Evolutionary conservation across 2,797 vertebrate genomes (phyloP).

Genomic region (Tamandua tetradactyla): DNA sequence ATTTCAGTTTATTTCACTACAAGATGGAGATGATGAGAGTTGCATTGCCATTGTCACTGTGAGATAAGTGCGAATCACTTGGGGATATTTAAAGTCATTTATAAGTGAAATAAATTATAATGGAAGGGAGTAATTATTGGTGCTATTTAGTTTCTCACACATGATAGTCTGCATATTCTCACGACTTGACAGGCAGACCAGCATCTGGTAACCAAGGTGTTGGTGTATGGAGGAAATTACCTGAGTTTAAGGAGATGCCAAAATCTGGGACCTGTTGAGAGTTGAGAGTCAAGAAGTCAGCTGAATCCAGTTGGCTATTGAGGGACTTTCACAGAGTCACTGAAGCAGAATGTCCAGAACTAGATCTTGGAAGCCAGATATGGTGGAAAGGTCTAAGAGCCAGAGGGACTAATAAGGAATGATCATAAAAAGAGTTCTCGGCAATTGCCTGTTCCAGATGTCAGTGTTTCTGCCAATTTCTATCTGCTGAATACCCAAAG

Average conservation of each 20-base stretch:
- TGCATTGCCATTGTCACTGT: neutral
- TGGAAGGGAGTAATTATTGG: neutral
- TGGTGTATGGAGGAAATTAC: neutral
- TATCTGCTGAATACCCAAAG: neutral
- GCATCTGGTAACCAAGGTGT: neutral
- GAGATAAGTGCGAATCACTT: neutral
- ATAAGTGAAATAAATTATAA: constrained; percentile 4
- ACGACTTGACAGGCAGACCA: neutral
- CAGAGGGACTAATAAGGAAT: neutral
- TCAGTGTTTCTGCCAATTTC: neutral
- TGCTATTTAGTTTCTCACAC: neutral
- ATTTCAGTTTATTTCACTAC: constrained; percentile 39
- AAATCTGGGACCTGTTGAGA: neutral
- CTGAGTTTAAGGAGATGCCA: neutral
- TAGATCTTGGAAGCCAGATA: constrained; percentile 2
- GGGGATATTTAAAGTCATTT: neutral
- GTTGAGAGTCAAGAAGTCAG: neutral
- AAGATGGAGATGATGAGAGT: constrained; percentile 35
- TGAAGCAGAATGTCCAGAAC: neutral
- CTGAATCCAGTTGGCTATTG: neutral
- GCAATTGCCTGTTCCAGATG: neutral
- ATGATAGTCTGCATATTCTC: neutral
- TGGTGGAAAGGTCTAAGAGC: neutral
- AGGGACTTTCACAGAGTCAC: neutral
- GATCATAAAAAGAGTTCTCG: neutral